Evolutionary conservation across 2,113 vertebrate species (phyloP).

Genomic region (Notothenia rossii): DNA sequence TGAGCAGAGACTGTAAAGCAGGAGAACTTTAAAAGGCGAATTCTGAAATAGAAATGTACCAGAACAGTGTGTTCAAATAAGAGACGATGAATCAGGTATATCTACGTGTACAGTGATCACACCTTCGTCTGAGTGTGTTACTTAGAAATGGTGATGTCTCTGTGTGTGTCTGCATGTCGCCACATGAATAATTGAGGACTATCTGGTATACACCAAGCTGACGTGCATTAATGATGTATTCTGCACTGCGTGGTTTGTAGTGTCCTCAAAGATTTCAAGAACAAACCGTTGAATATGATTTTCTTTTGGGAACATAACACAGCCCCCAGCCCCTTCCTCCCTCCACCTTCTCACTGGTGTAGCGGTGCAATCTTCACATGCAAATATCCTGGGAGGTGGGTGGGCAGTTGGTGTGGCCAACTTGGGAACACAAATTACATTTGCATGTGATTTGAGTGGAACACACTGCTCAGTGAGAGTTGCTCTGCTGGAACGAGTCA

Average conservation of each 20-base stretch:
- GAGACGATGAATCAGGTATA: conserved; percentile 9
- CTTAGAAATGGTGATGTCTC: background rate
- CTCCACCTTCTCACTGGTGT: conserved; percentile 34
- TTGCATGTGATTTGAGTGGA: conserved; percentile 67
- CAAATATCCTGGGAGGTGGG: conserved; percentile 63
- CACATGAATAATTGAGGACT: background rate
- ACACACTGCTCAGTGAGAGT: conserved; percentile 32
- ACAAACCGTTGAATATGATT: conserved; percentile 57
- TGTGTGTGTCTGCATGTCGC: background rate
- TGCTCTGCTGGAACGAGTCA: conserved; percentile 27
- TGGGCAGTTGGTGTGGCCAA: conserved; percentile 49
- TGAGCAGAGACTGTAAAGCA: conserved; percentile 3
- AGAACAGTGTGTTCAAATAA: background rate
- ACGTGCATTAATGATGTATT: background rate
- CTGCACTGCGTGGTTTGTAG: conserved; percentile 3
- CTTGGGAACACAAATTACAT: conserved; percentile 67
- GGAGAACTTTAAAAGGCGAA: background rate
- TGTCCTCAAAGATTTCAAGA: conserved; percentile 26
- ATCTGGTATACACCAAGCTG: background rate
- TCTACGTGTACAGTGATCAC: conserved; percentile 7
- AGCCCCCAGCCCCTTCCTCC: background rate
- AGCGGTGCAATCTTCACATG: conserved; percentile 60
- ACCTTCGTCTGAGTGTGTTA: background rate
- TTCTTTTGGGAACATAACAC: conserved; percentile 24
- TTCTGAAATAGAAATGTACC: background rate